phyloP scores from a whole-genome alignment of 2,797 vertebrate genomes.

The Petrocephalus sullivani region DNA sequence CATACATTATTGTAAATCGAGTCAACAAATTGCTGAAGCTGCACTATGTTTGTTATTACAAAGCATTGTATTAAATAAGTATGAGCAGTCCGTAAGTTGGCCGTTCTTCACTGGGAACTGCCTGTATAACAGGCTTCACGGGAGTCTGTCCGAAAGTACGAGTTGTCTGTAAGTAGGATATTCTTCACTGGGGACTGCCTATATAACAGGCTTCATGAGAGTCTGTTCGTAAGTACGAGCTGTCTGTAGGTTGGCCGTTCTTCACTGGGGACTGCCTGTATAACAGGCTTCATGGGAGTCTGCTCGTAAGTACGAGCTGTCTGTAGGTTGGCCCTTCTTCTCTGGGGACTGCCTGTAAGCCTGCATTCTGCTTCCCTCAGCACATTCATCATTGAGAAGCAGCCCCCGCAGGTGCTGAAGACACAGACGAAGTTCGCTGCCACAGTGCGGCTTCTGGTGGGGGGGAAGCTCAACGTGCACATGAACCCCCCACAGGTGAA shows the following conservation, averaged over 20 bases:
- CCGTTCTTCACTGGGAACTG: background rate
- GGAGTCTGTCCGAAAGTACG: background rate
- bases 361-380: conserved; percentile 46
- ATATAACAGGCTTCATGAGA: background rate
- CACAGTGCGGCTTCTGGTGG: conserved; percentile 85
- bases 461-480: conserved; percentile 91
- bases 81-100: background rate
- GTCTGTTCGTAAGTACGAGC: background rate
- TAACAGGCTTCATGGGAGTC: too few relatives aligned
- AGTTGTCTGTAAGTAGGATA: background rate
- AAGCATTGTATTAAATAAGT: background rate
- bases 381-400: conserved; percentile 95
- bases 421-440: conserved; percentile 94
- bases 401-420: conserved; percentile 88
- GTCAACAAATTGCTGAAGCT: background rate
- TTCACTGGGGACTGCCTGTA: background rate
- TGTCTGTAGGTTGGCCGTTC: background rate
- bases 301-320: too few relatives aligned
- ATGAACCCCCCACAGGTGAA: conserved; percentile 97
- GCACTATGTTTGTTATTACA: background rate
- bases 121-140: background rate
- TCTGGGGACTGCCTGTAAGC: background rate
- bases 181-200: background rate
- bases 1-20: background rate
- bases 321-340: too few relatives aligned